Conservation (phyloP, 2,797 vertebrate genomes). For the Lerista edwardsae region DNA sequence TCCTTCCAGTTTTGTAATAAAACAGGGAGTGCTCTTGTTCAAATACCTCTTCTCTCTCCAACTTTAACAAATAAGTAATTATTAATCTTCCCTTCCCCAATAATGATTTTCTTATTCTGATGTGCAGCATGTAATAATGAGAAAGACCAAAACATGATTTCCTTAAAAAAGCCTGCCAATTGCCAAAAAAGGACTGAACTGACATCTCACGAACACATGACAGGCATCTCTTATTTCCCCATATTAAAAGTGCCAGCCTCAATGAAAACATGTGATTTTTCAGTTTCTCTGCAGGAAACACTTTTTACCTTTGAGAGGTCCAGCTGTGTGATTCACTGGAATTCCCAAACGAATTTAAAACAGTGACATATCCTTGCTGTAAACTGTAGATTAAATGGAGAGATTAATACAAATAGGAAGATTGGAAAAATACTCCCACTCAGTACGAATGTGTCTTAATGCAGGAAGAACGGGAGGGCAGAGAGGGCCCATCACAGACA, state of each 20-base stretch:
- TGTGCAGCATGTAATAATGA: background rate
- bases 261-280: conserved; percentile 5
- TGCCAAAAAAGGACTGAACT: background rate
- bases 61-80: background rate
- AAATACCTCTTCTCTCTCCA: background rate
- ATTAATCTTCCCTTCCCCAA: background rate
- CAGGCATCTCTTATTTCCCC: background rate
- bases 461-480: conserved; percentile 6
- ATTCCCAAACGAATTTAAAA: conserved; percentile 13
- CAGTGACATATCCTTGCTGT: conserved; percentile 29
- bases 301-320: conserved; percentile 14
- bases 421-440: conserved; percentile 13
- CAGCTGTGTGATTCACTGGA: conserved; percentile 30
- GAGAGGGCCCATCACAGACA: background rate
- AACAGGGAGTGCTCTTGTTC: background rate
- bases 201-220: background rate
- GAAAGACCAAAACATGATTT: background rate
- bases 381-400: background rate
- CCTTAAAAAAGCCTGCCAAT: background rate
- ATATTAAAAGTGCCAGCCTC: conserved; percentile 15
- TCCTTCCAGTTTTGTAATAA: background rate
- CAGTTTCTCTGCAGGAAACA: conserved; percentile 15
- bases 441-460: conserved; percentile 10
- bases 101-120: background rate
- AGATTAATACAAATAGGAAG: conserved; percentile 24